These are phyloP conservation scores for Ectropis grisescens DNA, from an alignment of 1,140 invertebrate genomes.

Conservation along the genomic window DNA sequence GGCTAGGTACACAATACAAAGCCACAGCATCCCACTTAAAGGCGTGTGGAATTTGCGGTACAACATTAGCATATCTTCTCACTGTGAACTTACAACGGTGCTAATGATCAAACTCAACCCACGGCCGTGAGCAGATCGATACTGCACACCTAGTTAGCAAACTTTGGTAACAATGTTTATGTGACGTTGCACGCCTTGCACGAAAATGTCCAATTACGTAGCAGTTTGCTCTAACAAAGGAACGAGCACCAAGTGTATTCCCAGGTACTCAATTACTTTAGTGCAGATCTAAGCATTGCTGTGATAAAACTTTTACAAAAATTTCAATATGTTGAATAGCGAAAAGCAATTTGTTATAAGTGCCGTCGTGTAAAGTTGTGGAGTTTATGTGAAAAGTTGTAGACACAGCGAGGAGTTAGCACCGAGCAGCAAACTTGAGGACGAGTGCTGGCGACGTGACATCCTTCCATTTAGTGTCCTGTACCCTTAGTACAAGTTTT, in stretches of 20 bases:
- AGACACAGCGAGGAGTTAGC: conserved; percentile 15
- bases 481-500: conserved; percentile 9
- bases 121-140: too few relatives aligned
- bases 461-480: conserved; percentile 15
- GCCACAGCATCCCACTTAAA: too few relatives aligned
- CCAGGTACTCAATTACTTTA: too few relatives aligned
- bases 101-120: too few relatives aligned
- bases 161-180: not conserved
- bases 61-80: too few relatives aligned
- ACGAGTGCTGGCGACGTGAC: conserved; percentile 27
- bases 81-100: too few relatives aligned
- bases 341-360: conserved; percentile 23
- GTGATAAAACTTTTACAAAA: too few relatives aligned
- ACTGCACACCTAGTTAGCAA: not conserved
- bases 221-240: not conserved
- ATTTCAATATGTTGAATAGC: conserved; percentile 21
- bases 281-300: not conserved
- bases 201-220: too few relatives aligned
- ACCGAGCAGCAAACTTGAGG: conserved; percentile 15
- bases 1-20: too few relatives aligned
- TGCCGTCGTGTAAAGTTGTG: conserved; percentile 19
- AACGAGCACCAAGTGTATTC: too few relatives aligned
- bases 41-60: too few relatives aligned
- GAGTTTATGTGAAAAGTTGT: conserved; percentile 35
- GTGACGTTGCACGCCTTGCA: too few relatives aligned